Percentiles rank a stretch among this genome's conserved stretches.
These are phyloP conservation scores for Jordanella pulchra DNA, from an alignment of 2,797 vertebrate species.

Conservation along the genomic window DNA sequence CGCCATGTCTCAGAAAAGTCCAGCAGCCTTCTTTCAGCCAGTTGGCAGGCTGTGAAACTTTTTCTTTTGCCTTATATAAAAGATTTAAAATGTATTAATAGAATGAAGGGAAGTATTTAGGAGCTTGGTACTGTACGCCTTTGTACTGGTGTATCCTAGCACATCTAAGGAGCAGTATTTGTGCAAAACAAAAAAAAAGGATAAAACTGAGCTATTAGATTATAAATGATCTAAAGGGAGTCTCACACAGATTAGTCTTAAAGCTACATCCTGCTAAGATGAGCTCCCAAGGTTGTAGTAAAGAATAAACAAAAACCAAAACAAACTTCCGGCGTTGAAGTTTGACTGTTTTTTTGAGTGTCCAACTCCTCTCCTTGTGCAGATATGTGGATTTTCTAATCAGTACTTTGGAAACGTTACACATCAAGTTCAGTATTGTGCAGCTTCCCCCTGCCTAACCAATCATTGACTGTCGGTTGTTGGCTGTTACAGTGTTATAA, in stretches of 20 bases:
- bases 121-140: neutral
- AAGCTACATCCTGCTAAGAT: neutral
- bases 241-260: neutral
- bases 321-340: slow-evolving; percentile 15
- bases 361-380: neutral
- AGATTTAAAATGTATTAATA: neutral
- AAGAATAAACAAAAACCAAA: slow-evolving; percentile 27
- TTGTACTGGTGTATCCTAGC: neutral
- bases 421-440: slow-evolving; percentile 24
- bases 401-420: neutral
- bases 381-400: neutral
- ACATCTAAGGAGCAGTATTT: neutral
- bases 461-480: neutral
- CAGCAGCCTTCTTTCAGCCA: neutral
- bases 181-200: neutral
- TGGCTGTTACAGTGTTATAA: neutral
- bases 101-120: neutral
- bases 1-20: neutral
- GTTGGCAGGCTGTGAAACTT: neutral
- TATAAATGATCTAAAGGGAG: neutral
- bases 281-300: slow-evolving; percentile 11
- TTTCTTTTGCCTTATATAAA: neutral
- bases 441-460: slow-evolving; percentile 26
- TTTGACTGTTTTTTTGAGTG: slow-evolving; percentile 10
- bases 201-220: neutral